These are phyloP conservation scores for Danio rerio DNA, from an alignment of 2,113 vertebrate species.

Conservation along the genomic window DNA sequence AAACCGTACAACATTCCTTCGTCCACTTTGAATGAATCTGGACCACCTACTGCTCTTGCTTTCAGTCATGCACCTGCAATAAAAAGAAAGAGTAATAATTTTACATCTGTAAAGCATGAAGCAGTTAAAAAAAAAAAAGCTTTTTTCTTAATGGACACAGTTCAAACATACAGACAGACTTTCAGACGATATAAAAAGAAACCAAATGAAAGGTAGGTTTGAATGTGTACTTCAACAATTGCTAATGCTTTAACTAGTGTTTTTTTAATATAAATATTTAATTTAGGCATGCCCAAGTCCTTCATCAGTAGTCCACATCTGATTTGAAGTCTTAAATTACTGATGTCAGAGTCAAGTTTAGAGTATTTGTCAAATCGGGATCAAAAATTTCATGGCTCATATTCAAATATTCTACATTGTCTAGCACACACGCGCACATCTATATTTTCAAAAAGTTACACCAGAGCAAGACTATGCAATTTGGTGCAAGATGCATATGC, in stretches of 20 bases:
- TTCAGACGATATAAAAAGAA: neutral
- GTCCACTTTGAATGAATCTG: constrained; percentile 64
- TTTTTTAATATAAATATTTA: too few relatives aligned
- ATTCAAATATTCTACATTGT: neutral
- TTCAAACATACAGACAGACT: neutral
- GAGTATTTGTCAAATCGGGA: neutral
- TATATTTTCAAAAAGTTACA: too few relatives aligned
- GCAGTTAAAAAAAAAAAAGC: neutral
- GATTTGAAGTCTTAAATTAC: too few relatives aligned
- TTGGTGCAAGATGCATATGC: neutral
- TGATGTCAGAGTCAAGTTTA: too few relatives aligned
- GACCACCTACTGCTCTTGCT: constrained; percentile 62
- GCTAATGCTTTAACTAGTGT: too few relatives aligned
- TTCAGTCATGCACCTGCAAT: constrained; percentile 71
- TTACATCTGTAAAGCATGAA: neutral
- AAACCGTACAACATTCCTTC: constrained; percentile 67
- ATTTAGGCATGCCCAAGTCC: too few relatives aligned
- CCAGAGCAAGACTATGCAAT: neutral
- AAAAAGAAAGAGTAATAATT: neutral
- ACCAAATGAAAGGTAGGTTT: neutral
- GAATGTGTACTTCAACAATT: neutral
- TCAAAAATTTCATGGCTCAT: neutral
- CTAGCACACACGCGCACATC: too few relatives aligned
- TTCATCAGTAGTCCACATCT: too few relatives aligned
- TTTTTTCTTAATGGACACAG: neutral